Evolutionary conservation across 2,888 invertebrate genomes (phyloP), one percentile per base, ranked within the genome.

Genomic region (Flabesymbios commensalis): DNA sequence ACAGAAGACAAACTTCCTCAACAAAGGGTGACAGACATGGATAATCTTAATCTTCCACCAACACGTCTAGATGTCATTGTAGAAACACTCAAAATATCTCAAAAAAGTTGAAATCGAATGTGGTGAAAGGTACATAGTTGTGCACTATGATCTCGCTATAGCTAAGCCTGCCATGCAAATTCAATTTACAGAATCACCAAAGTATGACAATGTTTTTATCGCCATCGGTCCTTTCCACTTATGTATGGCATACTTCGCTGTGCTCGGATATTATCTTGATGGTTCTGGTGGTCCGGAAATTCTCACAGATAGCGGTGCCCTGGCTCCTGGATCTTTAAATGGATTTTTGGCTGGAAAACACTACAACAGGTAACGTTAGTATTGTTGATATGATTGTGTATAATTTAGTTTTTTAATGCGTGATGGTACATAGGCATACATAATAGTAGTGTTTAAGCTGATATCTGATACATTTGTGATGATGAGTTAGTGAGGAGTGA

Each of bases 171-270:
- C 58, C 14, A 7, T 39, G 10, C 51, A 51, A 24, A 58, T 58
- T 4, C 58, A 58, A 28, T 5, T 39, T 22, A 3, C 5, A 39
- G 58, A 58, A 52, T 7, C 51, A n/a, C 52, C 52, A 4, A 3
- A 3, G n/a, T 58, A 17, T 52, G 52, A 58, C 51, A 51, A 52
- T 39, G 39, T 52, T 7, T 58, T 58, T 28, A 58, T 58, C 17
- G 26, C 26, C 31, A 52, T 58, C 36, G 71, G 71, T 10, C 47
- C 61, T n/a, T 72, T 70, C 51, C 67, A 72, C 31, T 63, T 71
- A 14, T 31, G 51, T 10, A 48, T 71, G 53, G 65, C 64, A 28
- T 69, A 63, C 26, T 67, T 69, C 53, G 63, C 52, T n/a, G 63
- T 65, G 10, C 29, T 72, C 36, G 70, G 69, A 14, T 55, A 63